A percentile compares a stretch with the other conserved stretches of the same genome.
phyloP scores from a whole-genome alignment of 2,797 vertebrate species.

The Macropodus opercularis region DNA sequence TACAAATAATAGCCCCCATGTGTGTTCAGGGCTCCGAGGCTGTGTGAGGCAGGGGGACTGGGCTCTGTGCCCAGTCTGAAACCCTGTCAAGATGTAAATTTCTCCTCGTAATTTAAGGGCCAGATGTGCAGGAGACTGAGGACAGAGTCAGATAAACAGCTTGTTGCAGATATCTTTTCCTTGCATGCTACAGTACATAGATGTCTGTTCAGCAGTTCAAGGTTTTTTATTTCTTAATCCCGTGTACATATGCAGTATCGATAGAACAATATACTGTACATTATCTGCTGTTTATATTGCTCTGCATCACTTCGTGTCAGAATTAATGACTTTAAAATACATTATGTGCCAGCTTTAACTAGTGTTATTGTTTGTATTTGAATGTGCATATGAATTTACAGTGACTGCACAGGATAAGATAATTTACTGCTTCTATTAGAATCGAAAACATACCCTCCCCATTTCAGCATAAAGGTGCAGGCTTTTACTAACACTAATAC shows the following conservation, averaged over 20 bases:
- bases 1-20: conserved; percentile 85
- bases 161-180: conserved; percentile 73
- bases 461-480: conserved; percentile 22
- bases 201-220: conserved; percentile 24
- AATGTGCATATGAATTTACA: background rate
- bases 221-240: conserved; percentile 18
- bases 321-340: background rate
- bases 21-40: conserved; percentile 79
- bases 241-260: conserved; percentile 14
- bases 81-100: conserved; percentile 83
- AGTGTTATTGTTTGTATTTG: conserved; percentile 1
- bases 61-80: conserved; percentile 82
- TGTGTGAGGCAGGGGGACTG: conserved; percentile 77
- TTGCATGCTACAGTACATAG: conserved; percentile 43
- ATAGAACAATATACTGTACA: background rate
- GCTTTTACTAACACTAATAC: conserved; percentile 28
- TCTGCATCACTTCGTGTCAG: conserved; percentile 1
- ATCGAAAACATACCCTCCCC: background rate
- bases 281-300: conserved; percentile 5
- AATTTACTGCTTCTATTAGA: background rate
- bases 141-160: conserved; percentile 77
- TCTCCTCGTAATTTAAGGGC: conserved; percentile 80
- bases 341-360: background rate
- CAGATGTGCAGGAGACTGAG: conserved; percentile 82
- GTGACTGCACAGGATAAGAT: background rate